These are phyloP conservation scores for Tichodroma muraria DNA, from an alignment of 2,113 vertebrate species.

Conservation along the genomic window DNA sequence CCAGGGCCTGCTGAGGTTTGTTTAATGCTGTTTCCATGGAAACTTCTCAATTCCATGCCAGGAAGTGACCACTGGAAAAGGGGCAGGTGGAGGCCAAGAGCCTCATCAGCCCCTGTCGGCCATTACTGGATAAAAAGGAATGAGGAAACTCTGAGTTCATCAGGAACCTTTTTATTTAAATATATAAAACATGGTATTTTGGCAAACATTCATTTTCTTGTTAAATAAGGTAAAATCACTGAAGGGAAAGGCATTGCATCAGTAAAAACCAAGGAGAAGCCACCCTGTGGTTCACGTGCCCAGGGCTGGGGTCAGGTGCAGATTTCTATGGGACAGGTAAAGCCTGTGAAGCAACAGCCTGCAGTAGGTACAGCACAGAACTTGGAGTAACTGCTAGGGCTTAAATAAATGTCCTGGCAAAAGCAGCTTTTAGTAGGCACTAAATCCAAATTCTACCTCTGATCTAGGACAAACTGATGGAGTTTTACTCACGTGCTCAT, in stretches of 20 bases:
- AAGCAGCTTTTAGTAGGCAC: neutral
- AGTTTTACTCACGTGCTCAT: neutral
- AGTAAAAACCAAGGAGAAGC: slow-evolving; percentile 7
- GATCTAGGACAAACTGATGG: neutral
- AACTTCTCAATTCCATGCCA: neutral
- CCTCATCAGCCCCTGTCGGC: neutral
- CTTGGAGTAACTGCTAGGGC: neutral
- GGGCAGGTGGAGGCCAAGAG: neutral
- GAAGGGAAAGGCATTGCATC: neutral
- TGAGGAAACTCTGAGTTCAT: neutral
- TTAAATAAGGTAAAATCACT: slow-evolving; percentile 50
- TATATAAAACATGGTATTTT: slow-evolving; percentile 34
- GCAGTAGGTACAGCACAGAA: neutral
- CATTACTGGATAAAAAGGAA: neutral
- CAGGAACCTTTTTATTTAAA: slow-evolving; percentile 52
- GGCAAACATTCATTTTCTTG: slow-evolving; percentile 12
- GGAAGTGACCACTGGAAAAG: neutral
- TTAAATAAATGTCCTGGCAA: neutral
- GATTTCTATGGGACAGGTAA: neutral
- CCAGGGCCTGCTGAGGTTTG: neutral
- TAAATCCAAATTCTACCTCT: neutral
- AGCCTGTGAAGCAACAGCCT: neutral
- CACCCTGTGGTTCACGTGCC: neutral
- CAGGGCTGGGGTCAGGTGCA: neutral
- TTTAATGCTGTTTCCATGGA: neutral